A percentile compares a stretch with the other conserved stretches of the same genome.
phyloP scores from a whole-genome alignment of 2,888 invertebrate species.

The Drosophila conformis region DNA sequence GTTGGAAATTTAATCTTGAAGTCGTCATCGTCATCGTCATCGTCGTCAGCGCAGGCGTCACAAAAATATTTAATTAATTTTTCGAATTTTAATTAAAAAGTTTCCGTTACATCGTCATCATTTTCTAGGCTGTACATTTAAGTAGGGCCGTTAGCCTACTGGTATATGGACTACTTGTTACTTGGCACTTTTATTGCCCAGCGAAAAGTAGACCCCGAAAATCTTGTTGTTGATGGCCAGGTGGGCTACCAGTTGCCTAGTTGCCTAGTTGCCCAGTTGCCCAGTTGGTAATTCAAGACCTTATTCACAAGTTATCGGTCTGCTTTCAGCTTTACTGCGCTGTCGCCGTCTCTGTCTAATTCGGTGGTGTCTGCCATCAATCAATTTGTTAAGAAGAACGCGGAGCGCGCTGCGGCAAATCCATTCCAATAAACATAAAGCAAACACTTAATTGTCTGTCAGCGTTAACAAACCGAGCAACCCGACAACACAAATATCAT shows the following conservation, averaged over 20 bases:
- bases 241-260: slow-evolving; percentile 59
- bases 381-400: slow-evolving; percentile 76
- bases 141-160: neutral
- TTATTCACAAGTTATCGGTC: slow-evolving; percentile 52
- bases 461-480: slow-evolving; percentile 79
- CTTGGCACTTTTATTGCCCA: slow-evolving; percentile 61
- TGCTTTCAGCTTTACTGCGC: neutral
- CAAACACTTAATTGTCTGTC: slow-evolving; percentile 82
- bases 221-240: slow-evolving; percentile 56
- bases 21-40: slow-evolving; percentile 75
- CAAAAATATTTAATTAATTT: slow-evolving; percentile 81
- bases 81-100: slow-evolving; percentile 81
- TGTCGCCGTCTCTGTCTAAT: slow-evolving; percentile 7
- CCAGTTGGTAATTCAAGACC: slow-evolving; percentile 49
- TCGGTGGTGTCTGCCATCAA: slow-evolving; percentile 67
- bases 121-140: slow-evolving; percentile 47
- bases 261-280: slow-evolving; percentile 39
- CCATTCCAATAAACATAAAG: slow-evolving; percentile 81
- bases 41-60: slow-evolving; percentile 64
- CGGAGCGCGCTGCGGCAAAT: slow-evolving; percentile 55
- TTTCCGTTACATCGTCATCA: slow-evolving; percentile 71
- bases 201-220: slow-evolving; percentile 62
- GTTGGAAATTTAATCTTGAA: slow-evolving; percentile 81
- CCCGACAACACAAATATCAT: slow-evolving; percentile 78
- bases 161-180: slow-evolving; percentile 43